These are phyloP conservation scores for Synanthedon tipuliformis DNA, from an alignment of 2,888 invertebrate species.

Conservation along the genomic window DNA sequence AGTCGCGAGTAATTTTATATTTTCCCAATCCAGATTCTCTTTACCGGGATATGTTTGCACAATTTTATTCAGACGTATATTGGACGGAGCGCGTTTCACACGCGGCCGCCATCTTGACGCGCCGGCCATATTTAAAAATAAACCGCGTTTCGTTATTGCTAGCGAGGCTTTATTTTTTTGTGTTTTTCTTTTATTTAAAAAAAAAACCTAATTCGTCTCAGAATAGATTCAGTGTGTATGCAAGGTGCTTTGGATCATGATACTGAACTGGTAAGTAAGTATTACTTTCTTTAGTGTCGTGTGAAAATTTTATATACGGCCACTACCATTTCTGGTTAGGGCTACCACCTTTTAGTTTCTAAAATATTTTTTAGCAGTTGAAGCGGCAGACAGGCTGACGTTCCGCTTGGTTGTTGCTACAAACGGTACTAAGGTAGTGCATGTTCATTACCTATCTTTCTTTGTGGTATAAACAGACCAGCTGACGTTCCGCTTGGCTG, in stretches of 20 bases:
- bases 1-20: constrained; percentile 45
- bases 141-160: constrained; percentile 14
- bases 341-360: no score
- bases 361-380: no score
- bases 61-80: constrained; percentile 25
- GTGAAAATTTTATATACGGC: constrained; percentile 3
- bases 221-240: constrained; percentile 22
- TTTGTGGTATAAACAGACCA: no score
- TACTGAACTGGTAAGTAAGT: constrained; percentile 57
- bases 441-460: no score
- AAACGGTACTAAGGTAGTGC: no score
- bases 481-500: no score
- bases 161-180: constrained; percentile 7
- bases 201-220: constrained; percentile 6
- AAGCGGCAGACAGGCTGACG: no score
- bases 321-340: no score
- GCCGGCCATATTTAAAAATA: constrained; percentile 27
- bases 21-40: constrained; percentile 46
- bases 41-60: constrained; percentile 26
- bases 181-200: constrained; percentile 8
- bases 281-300: constrained; percentile 21
- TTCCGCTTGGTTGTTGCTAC: no score
- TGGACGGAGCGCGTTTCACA: constrained; percentile 25
- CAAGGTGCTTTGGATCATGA: constrained; percentile 37
- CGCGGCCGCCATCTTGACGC: constrained; percentile 15